Base-by-base conservation (phyloP, 1,140 invertebrate genomes). In the Dysdera silvatica region DNA sequence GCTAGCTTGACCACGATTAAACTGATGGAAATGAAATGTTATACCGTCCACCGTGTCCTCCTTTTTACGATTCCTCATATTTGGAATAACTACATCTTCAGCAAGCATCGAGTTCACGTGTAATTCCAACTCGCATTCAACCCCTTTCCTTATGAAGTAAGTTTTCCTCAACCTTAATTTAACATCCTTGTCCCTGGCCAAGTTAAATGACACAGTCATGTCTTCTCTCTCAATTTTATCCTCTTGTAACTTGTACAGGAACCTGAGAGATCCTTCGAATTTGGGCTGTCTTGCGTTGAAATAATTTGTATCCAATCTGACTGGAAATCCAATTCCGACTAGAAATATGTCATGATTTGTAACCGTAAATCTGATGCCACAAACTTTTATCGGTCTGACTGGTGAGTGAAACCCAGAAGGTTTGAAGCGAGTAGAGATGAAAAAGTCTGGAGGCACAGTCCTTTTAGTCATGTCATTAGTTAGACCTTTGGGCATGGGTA, bases 171-270 rank as follows among this genome's bases (percentile, higher is more conserved):
- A 52, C 45, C 66, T 66, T 23, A 72, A 43, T 31, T 63, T 51
- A 35, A 70, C 70, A 45, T 72, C 71, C 43, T 72, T 72, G n/a
- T 72, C 71, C 23, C 69, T 71, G 10, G 68, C 58, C 1, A 67
- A 41, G 4, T 33, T 56, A 47, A 68, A 58, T 24, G 45, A 61
- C 3, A 65, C 61, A 5, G 24, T 18, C 32, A 53, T 66, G 31
- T 68, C 59, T 35, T 65, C 62, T 7, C 49, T n/a, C 28, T 65
- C 68, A 28, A 68, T 64, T 37, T 61, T 48, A 14, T 68, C 66
- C 32, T 71, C 70, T 26, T 65, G 61, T 28, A 68, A 47, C 56
- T 71, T 70, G 32, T 68, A 67, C 24, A 61, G 54, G 43, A 69
- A 69, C 16, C 69, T 63, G n/a, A 71, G 56, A 28, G 59, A 58